Percentiles rank a stretch among this genome's conserved stretches.
These are phyloP conservation scores for Cheirogaleus medius DNA, from an alignment of 2,113 vertebrate species.

Conservation along the genomic window DNA sequence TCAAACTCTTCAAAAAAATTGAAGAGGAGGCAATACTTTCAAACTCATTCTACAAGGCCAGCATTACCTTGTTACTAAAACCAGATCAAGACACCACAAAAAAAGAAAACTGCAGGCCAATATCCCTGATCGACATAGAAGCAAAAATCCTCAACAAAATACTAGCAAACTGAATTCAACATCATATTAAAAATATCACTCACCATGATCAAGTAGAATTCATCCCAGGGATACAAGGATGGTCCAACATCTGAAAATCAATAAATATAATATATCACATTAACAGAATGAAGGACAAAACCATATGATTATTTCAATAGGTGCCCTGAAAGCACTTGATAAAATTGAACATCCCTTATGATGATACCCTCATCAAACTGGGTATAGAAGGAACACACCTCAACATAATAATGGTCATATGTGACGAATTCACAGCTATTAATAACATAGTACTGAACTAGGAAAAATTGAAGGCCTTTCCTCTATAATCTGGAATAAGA, in stretches of 20 bases:
- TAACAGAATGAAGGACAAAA: background rate
- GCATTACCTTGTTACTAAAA: background rate
- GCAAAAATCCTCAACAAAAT: background rate
- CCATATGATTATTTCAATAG: background rate
- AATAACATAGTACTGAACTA: background rate
- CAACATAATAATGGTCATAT: background rate
- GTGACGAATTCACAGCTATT: background rate
- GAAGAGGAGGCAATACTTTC: background rate
- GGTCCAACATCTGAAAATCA: background rate
- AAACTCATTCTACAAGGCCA: background rate
- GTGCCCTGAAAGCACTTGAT: background rate
- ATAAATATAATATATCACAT: background rate
- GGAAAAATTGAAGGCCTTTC: background rate
- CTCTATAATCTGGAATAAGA: background rate
- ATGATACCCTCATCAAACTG: background rate
- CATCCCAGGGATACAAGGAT: background rate
- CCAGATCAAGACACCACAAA: background rate
- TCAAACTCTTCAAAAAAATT: background rate
- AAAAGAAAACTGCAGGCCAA: background rate
- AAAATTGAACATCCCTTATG: background rate
- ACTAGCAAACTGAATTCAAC: background rate
- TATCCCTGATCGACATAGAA: background rate
- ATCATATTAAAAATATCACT: background rate
- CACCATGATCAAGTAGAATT: background rate
- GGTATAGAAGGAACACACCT: background rate